Evolutionary conservation across 2,797 vertebrate species (phyloP), one percentile per base, ranked within the genome.

Genomic region (Nothura maculosa): DNA sequence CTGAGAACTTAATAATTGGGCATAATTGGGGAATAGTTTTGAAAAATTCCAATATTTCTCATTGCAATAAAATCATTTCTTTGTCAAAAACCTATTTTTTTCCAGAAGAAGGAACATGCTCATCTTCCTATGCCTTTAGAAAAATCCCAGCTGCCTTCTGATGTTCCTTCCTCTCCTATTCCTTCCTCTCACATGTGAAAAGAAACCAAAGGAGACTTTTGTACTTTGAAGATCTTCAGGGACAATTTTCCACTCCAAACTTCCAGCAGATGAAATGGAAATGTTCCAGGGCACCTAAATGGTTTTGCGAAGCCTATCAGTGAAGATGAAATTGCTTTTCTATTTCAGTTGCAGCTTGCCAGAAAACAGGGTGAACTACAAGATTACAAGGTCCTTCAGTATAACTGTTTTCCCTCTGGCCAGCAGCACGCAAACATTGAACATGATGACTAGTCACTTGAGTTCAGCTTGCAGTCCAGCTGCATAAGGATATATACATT

Each of bases 131-230:
- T 5, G 28, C 28, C 7, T 21, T 42, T 19, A 63, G 70, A 36
- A 77, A 73, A 82, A 74, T 15, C 36, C n/a, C 32, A 45, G 36
- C 28, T 21, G 15, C 12, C 20, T 57, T 16, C 55, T 10, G 13
- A 20, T 67, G 48, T 58, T 63, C 42, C 36, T 8, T 62, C 15
- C 9, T 9, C 15, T 66, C 42, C 25, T 57, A 27, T 62, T 67
- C 28, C 30, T 70, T 48, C 38, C 28, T 67, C 34, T 70, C 28
- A 36, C 47, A 12, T 42, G 16, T 10, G 24, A 42, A 66, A 75
- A 40, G 6, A 72, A 42, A 38, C 22, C 27, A 61, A 7, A 0
- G 0, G 14, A 62, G 43, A 42, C 0, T 64, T 45, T 30, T 12
- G 12, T 42, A 30, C 7, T 38, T 48, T 5, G 57, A 55, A 32